Base-by-base conservation (phyloP, 2,888 invertebrate species). In the Eristalinus aeneus region DNA sequence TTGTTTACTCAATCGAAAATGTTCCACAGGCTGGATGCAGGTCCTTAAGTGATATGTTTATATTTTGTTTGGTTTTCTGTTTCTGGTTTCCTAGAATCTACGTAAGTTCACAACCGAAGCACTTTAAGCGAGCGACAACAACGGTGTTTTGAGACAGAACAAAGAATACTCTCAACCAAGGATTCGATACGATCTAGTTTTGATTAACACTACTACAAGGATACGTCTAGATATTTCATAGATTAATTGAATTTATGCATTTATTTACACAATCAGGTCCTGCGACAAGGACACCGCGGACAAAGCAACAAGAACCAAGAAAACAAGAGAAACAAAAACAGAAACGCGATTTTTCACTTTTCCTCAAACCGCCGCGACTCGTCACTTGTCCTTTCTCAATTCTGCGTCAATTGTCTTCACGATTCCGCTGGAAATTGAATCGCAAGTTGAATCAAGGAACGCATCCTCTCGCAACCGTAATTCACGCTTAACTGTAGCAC, bases 391-490 rank as follows among this genome's bases (percentile, higher is more conserved):
- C 75, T 76, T 61, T 22, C n/a, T 46, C 16, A n/a, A 12, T 8
- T 27, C 39, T 64, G 23, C 12, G 12, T 16, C 8, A 1, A 3
- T 16, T n/a, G 46, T 46, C 16, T 2, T 34, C 34, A 34, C 34
- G 9, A 34, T 34, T 34, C 5, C 3, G 16, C n/a, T 46, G 16
- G 46, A 46, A 16, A 34, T 34, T 34, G 34, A 34, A 2, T n/a
- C n/a, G 16, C 6, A 46, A 63, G 11, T 60, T 71, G 3, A 68
- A 16, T 23, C 34, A 46, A 60, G 16, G 16, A 88, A 89, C 88
- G 89, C 90, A 89, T 90, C 90, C 92, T 91, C 90, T 91, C 92
- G 90, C 91, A 90, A 90, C 90, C 90, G 91, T 91, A 90, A 91
- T 91, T 92, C 92, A 91, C 92, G 92, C 89, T 91, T 90, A 92